Evolutionary conservation across 2,797 vertebrate species (phyloP).

Genomic region (Crocidura indochinensis): DNA sequence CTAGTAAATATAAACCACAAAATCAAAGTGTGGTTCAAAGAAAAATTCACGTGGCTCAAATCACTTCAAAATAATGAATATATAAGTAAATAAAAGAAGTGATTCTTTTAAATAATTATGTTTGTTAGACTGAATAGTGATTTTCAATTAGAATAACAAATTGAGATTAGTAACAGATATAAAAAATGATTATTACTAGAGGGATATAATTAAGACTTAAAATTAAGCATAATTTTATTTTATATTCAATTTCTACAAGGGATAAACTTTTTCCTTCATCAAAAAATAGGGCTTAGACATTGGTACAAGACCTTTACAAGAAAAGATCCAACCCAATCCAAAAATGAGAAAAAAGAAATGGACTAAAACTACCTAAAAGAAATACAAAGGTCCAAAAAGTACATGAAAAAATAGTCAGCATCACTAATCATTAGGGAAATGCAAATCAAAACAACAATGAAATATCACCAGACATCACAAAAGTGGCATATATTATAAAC

Average conservation of each 20-base stretch:
- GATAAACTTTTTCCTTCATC: not conserved
- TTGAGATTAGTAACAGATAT: not conserved
- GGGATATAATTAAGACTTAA: not conserved
- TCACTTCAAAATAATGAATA: not conserved
- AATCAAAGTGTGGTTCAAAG: slow-evolving; percentile 43
- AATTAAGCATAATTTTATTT: slow-evolving; percentile 38
- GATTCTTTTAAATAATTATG: slow-evolving; percentile 2
- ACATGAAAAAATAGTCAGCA: too few species aligned
- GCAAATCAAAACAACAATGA: too few species aligned
- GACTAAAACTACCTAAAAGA: too few species aligned
- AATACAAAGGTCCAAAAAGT: too few species aligned
- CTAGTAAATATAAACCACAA: slow-evolving; percentile 28
- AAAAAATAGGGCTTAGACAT: slow-evolving; percentile 13
- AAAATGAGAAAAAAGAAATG: too few species aligned
- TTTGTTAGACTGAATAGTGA: slow-evolving; percentile 39
- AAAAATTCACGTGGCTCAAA: not conserved
- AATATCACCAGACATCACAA: too few species aligned
- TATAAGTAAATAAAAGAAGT: slow-evolving; percentile 3
- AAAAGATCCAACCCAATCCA: too few species aligned
- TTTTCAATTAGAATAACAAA: slow-evolving; percentile 23
- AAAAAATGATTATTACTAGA: slow-evolving; percentile 36
- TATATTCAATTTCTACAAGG: not conserved
- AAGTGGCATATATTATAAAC: too few species aligned
- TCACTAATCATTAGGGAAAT: too few species aligned
- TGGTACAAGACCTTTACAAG: too few species aligned